Percentiles rank a stretch among this genome's conserved stretches.
Evolutionary conservation across 1,140 invertebrate species (phyloP).

Genomic region (Drosophila nigrodunni): DNA sequence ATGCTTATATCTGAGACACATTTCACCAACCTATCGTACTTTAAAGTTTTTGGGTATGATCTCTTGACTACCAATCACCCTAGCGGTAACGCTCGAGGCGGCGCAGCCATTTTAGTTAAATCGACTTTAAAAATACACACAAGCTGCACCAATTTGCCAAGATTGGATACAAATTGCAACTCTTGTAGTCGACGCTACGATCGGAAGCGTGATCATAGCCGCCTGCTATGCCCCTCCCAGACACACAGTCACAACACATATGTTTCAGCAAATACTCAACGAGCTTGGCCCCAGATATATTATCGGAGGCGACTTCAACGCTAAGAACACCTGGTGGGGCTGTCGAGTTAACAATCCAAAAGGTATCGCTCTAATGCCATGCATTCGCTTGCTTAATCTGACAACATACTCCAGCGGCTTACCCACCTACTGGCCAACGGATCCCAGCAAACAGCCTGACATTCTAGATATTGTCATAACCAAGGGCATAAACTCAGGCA

Average conservation of each 20-base stretch:
- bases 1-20: conserved; percentile 72
- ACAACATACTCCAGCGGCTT: conserved; percentile 62
- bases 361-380: conserved; percentile 42
- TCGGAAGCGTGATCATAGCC: conserved; percentile 9
- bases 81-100: conserved; percentile 21
- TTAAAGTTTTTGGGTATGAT: conserved; percentile 15
- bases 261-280: conserved; percentile 13
- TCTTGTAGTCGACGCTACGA: too few species aligned
- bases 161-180: too few species aligned
- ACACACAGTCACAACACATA: neutral
- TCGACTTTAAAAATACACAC: conserved; percentile 21
- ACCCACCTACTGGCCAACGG: conserved; percentile 83
- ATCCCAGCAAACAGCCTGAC: neutral
- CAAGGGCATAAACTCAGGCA: neutral
- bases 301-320: conserved; percentile 5
- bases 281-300: neutral
- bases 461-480: neutral
- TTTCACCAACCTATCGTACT: conserved; percentile 12
- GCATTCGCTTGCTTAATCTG: too few species aligned
- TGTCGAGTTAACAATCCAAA: conserved; percentile 4
- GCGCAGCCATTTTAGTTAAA: conserved; percentile 35
- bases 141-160: too few species aligned
- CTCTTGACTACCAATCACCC: conserved; percentile 2
- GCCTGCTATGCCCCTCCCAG: conserved; percentile 13
- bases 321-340: conserved; percentile 34